phyloP scores from a whole-genome alignment of 2,113 vertebrate genomes.

The Platysteira castanea region DNA sequence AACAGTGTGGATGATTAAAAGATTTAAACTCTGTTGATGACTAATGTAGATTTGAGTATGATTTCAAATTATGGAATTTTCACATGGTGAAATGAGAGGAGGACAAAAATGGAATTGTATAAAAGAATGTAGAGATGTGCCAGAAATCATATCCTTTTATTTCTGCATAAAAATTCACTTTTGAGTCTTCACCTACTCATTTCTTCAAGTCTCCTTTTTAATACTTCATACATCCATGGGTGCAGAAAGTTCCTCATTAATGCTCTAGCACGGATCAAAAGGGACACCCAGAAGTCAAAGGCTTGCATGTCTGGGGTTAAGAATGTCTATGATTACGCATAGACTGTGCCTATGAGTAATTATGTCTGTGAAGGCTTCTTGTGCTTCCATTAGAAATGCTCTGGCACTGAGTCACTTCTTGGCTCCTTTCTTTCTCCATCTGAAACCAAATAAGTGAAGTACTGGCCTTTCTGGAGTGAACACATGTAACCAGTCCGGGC shows the following conservation, averaged over 20 bases:
- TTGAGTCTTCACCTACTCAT: not conserved
- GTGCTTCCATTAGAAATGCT: not conserved
- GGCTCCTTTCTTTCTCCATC: not conserved
- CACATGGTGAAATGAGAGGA: not conserved
- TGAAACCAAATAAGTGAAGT: not conserved
- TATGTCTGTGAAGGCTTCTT: not conserved
- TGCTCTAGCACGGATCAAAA: not conserved
- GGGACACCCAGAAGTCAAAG: not conserved
- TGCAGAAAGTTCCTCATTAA: not conserved
- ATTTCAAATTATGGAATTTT: not conserved
- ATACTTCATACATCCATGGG: fast-evolving
- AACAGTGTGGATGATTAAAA: not conserved
- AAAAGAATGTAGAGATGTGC: not conserved
- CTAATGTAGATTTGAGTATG: not conserved
- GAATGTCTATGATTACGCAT: not conserved
- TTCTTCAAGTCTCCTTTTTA: not conserved
- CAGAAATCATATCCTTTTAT: not conserved
- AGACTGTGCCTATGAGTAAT: not conserved
- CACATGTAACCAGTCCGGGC: not conserved
- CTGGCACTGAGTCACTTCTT: not conserved
- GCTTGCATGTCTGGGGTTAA: not conserved
- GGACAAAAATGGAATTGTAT: not conserved
- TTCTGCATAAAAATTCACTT: not conserved
- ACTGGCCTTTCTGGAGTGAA: not conserved
- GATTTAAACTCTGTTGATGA: not conserved